A percentile compares a stretch with the other conserved stretches of the same genome.
Conservation (phyloP, 2,888 invertebrate species). For the Melinopterus prodromus region DNA sequence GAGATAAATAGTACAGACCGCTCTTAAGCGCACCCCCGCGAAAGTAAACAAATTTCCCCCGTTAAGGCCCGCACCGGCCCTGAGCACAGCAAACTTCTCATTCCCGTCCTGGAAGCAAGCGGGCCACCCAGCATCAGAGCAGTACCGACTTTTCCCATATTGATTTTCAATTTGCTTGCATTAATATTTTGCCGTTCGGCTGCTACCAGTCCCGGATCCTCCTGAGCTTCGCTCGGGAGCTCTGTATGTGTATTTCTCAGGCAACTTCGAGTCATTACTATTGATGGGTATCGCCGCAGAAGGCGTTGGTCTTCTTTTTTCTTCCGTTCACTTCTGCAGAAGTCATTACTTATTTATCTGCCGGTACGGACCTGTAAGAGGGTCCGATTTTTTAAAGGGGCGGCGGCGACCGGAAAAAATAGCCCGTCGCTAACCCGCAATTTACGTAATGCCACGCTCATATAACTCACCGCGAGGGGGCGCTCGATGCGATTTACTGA, state of each 20-base stretch:
- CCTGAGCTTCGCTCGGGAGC: background rate
- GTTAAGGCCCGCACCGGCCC: background rate
- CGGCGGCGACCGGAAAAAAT: background rate
- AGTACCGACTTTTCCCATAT: conserved; percentile 46
- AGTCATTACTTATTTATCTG: background rate
- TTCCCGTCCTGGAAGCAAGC: background rate
- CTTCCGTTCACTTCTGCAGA: conserved; percentile 4
- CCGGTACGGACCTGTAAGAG: background rate
- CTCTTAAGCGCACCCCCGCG: background rate
- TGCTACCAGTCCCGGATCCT: conserved; percentile 30
- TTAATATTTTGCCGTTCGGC: conserved; percentile 54
- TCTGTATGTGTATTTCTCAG: conserved; percentile 4
- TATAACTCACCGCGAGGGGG: conserved; percentile 4
- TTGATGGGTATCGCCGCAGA: background rate
- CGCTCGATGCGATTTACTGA: background rate
- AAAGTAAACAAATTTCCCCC: background rate
- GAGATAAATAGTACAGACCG: background rate
- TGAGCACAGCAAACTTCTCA: background rate
- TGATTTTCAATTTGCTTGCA: conserved; percentile 59
- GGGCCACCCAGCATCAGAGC: conserved; percentile 31
- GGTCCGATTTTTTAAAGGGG: background rate
- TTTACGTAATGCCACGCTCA: background rate
- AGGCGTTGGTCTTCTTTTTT: background rate
- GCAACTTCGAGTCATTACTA: conserved; percentile 4
- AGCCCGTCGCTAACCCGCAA: conserved; percentile 4